Evolutionary conservation across 2,888 invertebrate species (phyloP).

Genomic region (Cryptosula pallasiana): DNA sequence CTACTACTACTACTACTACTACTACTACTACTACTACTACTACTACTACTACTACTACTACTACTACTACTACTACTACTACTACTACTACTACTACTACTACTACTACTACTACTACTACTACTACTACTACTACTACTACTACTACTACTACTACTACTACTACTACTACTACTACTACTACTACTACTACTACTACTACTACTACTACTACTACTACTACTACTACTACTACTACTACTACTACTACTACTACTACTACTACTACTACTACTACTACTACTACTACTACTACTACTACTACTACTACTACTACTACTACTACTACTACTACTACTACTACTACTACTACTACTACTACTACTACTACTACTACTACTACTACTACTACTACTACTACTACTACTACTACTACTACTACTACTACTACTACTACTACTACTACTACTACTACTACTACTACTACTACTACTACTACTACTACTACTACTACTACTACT

Average conservation of each 20-base stretch:
- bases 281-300: slow-evolving; percentile 20
- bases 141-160: slow-evolving; percentile 23
- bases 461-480: slow-evolving; percentile 20
- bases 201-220: slow-evolving; percentile 20
- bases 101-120: slow-evolving; percentile 23
- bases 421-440: slow-evolving; percentile 20
- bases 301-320: slow-evolving; percentile 22
- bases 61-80: slow-evolving; percentile 18
- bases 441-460: slow-evolving; percentile 23
- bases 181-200: slow-evolving; percentile 23
- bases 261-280: slow-evolving; percentile 23
- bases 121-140: slow-evolving; percentile 24
- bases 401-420: slow-evolving; percentile 22
- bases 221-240: slow-evolving; percentile 22
- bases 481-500: slow-evolving; percentile 22
- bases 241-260: slow-evolving; percentile 20
- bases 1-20: background rate
- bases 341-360: slow-evolving; percentile 21
- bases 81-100: slow-evolving; percentile 24
- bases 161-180: background rate
- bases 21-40: slow-evolving; percentile 20
- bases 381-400: slow-evolving; percentile 20
- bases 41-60: slow-evolving; percentile 23
- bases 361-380: slow-evolving; percentile 23
- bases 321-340: slow-evolving; percentile 22